These are phyloP conservation scores for Oncopeltus fasciatus DNA, from an alignment of 1,140 invertebrate genomes.

Conservation along the genomic window DNA sequence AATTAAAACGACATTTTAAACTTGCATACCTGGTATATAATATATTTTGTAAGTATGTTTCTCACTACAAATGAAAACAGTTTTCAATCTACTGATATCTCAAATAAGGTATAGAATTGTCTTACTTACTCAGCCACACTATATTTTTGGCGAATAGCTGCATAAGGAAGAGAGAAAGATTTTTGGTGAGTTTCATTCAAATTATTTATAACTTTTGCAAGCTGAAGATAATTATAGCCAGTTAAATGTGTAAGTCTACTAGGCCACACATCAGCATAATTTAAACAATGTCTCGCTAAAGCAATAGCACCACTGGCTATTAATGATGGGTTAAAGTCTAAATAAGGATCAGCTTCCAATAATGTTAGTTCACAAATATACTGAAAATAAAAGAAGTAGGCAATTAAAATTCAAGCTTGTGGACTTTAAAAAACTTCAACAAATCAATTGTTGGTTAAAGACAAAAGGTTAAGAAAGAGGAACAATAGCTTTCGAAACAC, in stretches of 20 bases:
- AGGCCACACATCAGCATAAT: conserved; percentile 46
- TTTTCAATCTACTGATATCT: not conserved
- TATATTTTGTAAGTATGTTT: not conserved
- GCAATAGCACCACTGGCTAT: conserved; percentile 68
- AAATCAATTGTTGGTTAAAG: no score
- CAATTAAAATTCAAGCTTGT: no score
- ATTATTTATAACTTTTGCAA: conserved; percentile 49
- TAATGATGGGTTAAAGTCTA: conserved; percentile 68
- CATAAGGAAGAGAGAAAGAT: conserved; percentile 50
- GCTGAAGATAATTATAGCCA: conserved; percentile 50
- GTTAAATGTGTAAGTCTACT: conserved; percentile 44
- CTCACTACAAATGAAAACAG: not conserved
- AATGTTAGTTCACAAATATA: conserved; percentile 75
- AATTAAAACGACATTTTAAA: not conserved
- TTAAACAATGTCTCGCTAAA: conserved; percentile 53
- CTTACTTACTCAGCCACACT: conserved; percentile 33
- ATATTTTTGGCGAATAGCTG: conserved; percentile 75
- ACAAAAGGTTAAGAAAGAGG: no score
- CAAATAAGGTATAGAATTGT: not conserved
- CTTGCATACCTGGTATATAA: not conserved
- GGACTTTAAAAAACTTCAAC: no score
- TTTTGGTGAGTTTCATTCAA: conserved; percentile 52
- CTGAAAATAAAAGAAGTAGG: conserved; percentile 35
- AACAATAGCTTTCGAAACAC: no score
- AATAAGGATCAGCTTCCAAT: conserved; percentile 70